Evolutionary conservation across 2,888 invertebrate species (phyloP).

Genomic region (Zelleria hepariella): DNA sequence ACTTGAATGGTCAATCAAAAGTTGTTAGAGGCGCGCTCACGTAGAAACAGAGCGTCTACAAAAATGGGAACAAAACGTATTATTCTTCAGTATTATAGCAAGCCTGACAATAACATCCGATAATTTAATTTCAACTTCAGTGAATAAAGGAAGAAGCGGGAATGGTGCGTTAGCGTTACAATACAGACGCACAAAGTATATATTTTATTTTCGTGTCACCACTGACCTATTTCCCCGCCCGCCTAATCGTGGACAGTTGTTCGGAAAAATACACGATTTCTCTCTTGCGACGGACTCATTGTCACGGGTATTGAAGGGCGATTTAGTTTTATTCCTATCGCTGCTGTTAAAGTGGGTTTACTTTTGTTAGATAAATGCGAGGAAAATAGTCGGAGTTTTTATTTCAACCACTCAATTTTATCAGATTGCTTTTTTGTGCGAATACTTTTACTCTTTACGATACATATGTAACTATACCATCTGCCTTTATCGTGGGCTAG

Average conservation of each 20-base stretch:
- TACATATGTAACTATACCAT: too few relatives aligned
- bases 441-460: too few relatives aligned
- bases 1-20: neutral
- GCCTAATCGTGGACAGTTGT: slow-evolving; percentile 8
- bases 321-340: neutral
- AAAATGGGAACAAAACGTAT: neutral
- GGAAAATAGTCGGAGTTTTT: too few relatives aligned
- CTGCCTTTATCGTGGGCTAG: too few relatives aligned
- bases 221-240: slow-evolving; percentile 27
- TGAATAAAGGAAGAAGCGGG: neutral
- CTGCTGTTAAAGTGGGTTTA: neutral
- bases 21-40: neutral
- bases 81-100: neutral
- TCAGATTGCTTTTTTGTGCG: neutral
- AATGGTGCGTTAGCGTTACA: neutral
- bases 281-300: neutral
- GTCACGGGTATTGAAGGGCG: neutral
- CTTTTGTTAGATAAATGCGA: neutral
- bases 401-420: neutral
- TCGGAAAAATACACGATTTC: neutral
- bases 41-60: neutral
- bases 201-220: slow-evolving; percentile 30
- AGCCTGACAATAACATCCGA: neutral
- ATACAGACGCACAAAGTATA: slow-evolving; percentile 22
- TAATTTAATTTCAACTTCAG: neutral